A percentile compares a stretch with the other conserved stretches of the same genome.
phyloP scores from a whole-genome alignment of 2,113 vertebrate genomes.

The Lagopus leucura region DNA sequence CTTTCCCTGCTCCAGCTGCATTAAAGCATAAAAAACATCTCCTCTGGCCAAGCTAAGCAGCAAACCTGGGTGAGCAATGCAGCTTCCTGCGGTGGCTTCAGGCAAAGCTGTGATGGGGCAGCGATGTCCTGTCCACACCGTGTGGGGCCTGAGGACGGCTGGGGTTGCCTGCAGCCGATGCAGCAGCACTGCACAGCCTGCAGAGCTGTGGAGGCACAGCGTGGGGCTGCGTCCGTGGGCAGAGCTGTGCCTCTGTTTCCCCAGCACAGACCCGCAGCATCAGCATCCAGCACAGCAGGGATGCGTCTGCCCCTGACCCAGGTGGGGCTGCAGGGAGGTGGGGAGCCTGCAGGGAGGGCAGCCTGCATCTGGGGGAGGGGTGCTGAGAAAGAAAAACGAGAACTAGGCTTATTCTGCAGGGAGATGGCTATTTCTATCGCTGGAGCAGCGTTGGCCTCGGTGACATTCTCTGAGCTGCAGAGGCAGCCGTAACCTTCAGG shows the following conservation, averaged over 20 bases:
- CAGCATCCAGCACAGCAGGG: not conserved
- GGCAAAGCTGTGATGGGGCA: accelerated
- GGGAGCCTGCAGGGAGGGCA: not conserved
- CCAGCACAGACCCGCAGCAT: no score
- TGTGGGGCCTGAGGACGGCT: not conserved
- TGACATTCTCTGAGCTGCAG: slow-evolving; percentile 73
- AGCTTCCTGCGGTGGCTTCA: not conserved
- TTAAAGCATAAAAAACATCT: not conserved
- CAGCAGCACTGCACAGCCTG: no score
- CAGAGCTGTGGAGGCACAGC: not conserved
- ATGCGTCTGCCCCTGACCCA: not conserved
- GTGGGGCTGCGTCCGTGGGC: not conserved
- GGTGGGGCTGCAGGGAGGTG: accelerated
- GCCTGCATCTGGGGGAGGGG: not conserved
- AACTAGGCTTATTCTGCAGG: slow-evolving; percentile 86
- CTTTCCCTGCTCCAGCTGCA: not conserved
- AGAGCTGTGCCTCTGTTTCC: not conserved
- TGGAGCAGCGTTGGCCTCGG: slow-evolving; percentile 70
- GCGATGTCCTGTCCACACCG: not conserved
- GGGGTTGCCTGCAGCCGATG: accelerated
- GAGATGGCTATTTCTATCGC: slow-evolving; percentile 86
- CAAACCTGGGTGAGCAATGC: not conserved
- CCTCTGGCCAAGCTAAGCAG: not conserved
- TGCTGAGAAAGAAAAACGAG: slow-evolving; percentile 19
- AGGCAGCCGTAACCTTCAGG: slow-evolving; percentile 84